phyloP scores from a whole-genome alignment of 1,140 invertebrate genomes.

The Riptortus pedestris region DNA sequence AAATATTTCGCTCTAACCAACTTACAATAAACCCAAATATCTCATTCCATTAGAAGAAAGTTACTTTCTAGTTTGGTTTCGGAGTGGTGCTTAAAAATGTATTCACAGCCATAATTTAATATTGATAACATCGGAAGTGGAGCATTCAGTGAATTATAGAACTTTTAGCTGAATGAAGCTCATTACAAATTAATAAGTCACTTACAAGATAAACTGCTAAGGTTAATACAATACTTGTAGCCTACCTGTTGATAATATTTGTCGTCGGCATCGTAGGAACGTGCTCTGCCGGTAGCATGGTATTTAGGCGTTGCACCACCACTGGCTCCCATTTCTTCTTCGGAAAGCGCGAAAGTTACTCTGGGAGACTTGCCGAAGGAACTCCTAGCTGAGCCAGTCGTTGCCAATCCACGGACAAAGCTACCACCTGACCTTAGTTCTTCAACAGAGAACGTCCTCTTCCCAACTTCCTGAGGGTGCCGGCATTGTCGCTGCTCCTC shows the following conservation, averaged over 20 bases:
- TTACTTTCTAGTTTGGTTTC: no score
- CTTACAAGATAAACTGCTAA: no score
- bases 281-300: neutral
- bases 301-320: slow-evolving; percentile 19
- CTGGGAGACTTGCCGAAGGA: slow-evolving; percentile 34
- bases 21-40: no score
- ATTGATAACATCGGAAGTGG: no score
- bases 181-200: no score
- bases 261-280: slow-evolving; percentile 20
- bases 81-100: no score
- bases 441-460: slow-evolving; percentile 33
- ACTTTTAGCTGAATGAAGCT: no score
- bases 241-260: slow-evolving; percentile 4
- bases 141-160: no score
- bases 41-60: no score
- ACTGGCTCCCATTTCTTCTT: slow-evolving; percentile 30
- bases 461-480: slow-evolving; percentile 27
- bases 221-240: neutral
- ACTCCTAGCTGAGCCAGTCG: slow-evolving; percentile 27
- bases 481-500: neutral
- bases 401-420: slow-evolving; percentile 23
- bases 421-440: slow-evolving; percentile 28
- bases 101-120: no score
- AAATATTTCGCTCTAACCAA: no score
- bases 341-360: slow-evolving; percentile 34